A percentile compares a stretch with the other conserved stretches of the same genome.
Conservation (phyloP, 1,140 invertebrate species). For the Drosophila nebulosa region DNA sequence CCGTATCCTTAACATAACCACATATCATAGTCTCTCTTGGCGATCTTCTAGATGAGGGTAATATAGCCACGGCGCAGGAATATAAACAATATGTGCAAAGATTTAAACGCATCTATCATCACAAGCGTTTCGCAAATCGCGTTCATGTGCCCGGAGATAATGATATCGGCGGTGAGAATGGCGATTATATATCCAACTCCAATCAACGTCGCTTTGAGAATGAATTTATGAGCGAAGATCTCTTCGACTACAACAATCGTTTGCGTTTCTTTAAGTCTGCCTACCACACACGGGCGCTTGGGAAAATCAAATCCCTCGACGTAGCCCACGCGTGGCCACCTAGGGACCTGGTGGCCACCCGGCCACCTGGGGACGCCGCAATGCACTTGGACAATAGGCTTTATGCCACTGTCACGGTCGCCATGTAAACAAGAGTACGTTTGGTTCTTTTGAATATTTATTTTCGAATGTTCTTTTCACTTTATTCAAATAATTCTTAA, state of each 20-base stretch:
- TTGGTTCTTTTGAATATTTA: too few relatives aligned
- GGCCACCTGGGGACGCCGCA: too few relatives aligned
- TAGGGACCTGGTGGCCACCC: too few relatives aligned
- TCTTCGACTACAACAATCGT: conserved; percentile 84
- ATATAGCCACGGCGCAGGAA: conserved; percentile 86
- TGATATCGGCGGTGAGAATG: conserved; percentile 95
- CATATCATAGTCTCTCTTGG: conserved; percentile 94
- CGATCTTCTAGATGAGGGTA: conserved; percentile 96
- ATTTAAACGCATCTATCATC: conserved; percentile 87
- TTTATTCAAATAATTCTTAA: too few relatives aligned
- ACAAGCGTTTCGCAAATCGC: conserved; percentile 83
- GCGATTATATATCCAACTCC: conserved; percentile 85
- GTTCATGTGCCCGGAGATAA: conserved; percentile 96
- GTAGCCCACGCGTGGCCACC: too few relatives aligned
- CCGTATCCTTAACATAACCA: conserved; percentile 87
- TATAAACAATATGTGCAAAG: conserved; percentile 87
- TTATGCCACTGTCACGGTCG: too few relatives aligned
- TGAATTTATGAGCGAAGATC: conserved; percentile 87
- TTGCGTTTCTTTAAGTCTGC: conserved; percentile 84
- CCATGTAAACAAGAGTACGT: too few relatives aligned
- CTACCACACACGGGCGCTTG: too few relatives aligned
- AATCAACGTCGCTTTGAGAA: conserved; percentile 90
- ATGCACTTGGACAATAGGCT: too few relatives aligned
- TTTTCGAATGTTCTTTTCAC: too few relatives aligned
- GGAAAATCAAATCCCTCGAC: too few relatives aligned